phyloP scores from a whole-genome alignment of 1,140 invertebrate genomes.

The Drosophila subpulchrella region DNA sequence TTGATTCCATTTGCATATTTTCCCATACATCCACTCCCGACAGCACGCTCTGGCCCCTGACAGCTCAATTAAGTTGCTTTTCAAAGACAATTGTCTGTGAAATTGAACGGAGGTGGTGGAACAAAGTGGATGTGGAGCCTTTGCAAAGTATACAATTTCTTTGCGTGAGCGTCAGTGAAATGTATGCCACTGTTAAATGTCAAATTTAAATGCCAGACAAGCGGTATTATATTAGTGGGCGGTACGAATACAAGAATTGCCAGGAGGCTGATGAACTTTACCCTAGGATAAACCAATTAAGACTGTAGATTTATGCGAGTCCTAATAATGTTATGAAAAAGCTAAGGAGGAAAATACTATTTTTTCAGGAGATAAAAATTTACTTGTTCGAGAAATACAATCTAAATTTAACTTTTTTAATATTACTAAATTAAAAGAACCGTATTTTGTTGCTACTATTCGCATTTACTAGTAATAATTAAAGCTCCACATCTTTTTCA shows the following conservation, averaged over 20 bases:
- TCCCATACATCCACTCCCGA: not conserved
- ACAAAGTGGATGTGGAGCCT: not conserved
- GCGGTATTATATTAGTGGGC: slow-evolving; percentile 13
- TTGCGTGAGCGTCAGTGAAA: slow-evolving; percentile 26
- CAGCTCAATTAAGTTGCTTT: slow-evolving; percentile 46
- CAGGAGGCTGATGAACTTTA: slow-evolving; percentile 16
- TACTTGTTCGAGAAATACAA: not conserved
- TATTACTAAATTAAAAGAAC: too few relatives aligned
- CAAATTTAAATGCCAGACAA: slow-evolving; percentile 49
- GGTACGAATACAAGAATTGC: slow-evolving; percentile 10
- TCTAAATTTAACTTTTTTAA: too few relatives aligned
- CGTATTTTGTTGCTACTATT: too few relatives aligned
- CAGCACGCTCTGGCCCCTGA: slow-evolving; percentile 12
- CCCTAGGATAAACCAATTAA: slow-evolving; percentile 6
- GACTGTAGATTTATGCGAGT: slow-evolving; percentile 13
- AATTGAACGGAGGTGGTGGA: slow-evolving; percentile 6
- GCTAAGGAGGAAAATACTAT: not conserved
- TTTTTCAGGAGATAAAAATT: not conserved
- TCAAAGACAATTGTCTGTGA: slow-evolving; percentile 33
- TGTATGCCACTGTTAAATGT: slow-evolving; percentile 44
- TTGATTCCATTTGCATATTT: slow-evolving; percentile 11
- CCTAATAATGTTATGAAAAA: not conserved
- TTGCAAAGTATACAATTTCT: slow-evolving; percentile 23
- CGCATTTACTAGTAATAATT: too few relatives aligned
- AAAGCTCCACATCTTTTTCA: too few relatives aligned